Base-by-base conservation (phyloP, 2,113 vertebrate species). In the Sylvilagus bachmani region DNA sequence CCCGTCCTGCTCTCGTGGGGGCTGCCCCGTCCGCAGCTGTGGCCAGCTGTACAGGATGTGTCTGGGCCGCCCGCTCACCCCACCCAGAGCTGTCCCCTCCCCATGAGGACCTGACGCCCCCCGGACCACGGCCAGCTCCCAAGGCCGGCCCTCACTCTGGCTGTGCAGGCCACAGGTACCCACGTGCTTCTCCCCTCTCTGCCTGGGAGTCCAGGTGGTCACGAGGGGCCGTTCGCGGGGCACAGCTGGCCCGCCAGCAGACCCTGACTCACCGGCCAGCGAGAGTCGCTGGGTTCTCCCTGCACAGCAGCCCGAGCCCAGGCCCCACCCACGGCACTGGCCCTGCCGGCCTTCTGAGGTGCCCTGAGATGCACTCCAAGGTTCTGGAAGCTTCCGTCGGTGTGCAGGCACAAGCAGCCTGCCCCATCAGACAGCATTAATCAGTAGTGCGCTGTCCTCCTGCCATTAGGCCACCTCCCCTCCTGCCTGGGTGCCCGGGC, bases 381-480 rank as follows among this genome's bases (percentile, higher is more conserved):
- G 69, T 89, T 88, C 89, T 88, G 61, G 88, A 75, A 87, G 44
- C 33, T n/a, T 96, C 27, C 3, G 87, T 31, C 1, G 31, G 33
- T 6, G 87, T 97, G 70, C 1, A 29, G 5, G 85, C 14, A 81
- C 12, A 29, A 67, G 36, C 29, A 25, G 90, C 96, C 92, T 90
- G 87, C 64, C 70, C 74, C 75, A 93, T 93, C 89, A 91, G 53
- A 84, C 31, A 82, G n/a, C 19, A 66, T 90, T 90, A 82, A 93
- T 95, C 55, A 33, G 79, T 71, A 89, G 49, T 83, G 73, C 95
- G 49, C 84, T 58, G n/a, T 70, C 13, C 69, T 62, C 49, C 27
- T 79, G 27, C 44, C 44, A 44, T 81, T 27, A 31, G 2, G 49
- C 38, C 89, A 73, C 64, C 96, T 93, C 80, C 92, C 92, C 61